Conservation (phyloP, 2,888 invertebrate genomes). For the Ormyrus pomaceus region DNA sequence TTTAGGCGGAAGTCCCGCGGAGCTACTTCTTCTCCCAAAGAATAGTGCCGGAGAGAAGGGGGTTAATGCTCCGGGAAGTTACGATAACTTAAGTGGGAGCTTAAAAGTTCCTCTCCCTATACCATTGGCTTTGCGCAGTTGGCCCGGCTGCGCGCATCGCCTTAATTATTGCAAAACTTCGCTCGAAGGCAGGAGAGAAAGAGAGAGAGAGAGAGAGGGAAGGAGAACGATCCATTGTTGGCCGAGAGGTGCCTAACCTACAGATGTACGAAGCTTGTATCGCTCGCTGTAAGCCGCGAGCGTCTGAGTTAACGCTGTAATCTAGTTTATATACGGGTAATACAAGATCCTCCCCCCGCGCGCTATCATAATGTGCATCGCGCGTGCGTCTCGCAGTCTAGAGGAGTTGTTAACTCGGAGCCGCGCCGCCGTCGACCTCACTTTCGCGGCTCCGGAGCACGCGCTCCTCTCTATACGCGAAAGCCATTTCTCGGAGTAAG, state of each 20-base stretch:
- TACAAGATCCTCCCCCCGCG: conserved; percentile 14
- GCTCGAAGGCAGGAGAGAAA: neutral
- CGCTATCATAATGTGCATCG: conserved; percentile 41
- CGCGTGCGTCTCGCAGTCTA: conserved; percentile 25
- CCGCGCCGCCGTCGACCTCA: neutral
- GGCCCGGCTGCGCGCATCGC: conserved; percentile 5
- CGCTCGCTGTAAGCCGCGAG: conserved; percentile 12
- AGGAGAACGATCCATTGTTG: neutral
- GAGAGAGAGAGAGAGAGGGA: neutral
- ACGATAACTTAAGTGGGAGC: conserved; percentile 28
- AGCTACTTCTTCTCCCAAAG: neutral
- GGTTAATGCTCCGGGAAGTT: conserved; percentile 11
- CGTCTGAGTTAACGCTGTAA: conserved; percentile 28
- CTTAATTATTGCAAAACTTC: conserved; percentile 50
- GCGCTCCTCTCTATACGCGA: no score
- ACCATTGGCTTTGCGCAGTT: conserved; percentile 2
- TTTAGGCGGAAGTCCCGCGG: conserved; percentile 3
- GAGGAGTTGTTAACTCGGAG: conserved; percentile 29
- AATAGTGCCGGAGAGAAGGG: no score
- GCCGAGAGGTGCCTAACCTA: neutral
- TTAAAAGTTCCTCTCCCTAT: conserved; percentile 17
- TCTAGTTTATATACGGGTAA: conserved; percentile 28
- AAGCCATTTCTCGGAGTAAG: no score
- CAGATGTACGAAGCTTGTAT: neutral
- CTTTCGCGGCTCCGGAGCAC: no score